Base-by-base conservation (phyloP, 1,140 invertebrate genomes). In the Sitophilus oryzae region DNA sequence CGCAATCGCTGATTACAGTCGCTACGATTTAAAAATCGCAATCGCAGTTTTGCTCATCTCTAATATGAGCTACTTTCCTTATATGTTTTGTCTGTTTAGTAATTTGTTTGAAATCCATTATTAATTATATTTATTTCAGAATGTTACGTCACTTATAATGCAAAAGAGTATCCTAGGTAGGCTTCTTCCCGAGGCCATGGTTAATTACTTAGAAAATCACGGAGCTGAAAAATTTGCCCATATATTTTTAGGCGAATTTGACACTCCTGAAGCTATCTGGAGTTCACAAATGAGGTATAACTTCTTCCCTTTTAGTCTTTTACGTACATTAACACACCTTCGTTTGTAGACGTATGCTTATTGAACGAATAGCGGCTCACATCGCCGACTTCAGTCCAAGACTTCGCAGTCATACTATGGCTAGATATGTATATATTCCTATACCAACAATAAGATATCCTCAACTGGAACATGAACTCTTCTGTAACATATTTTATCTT, bases 401-500 rank as follows among this genome's bases (percentile, higher is more conserved):
- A 14, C 76, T 99, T 18, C 80, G 87, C 61, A 93, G 91, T 60
- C 97, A 99, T 73, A 93, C 91, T 0, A 85, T 93, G 76, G 91
- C 95, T 0, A 77, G 94, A 37, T 99, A 99, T 76, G 91, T 95
- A 45, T 99, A 98, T 71, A 90, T 96, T 66, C 88, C 95, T 14
- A 96, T 99, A 65, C 96, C 96, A 34, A 86, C 89, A 9, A 85
- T 99, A 21, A 82, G 86, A 55, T 99, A 97, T 81, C 91, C 93
- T 15, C 94, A 97, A 76, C 76, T 99, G 54, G 89, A 96, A 66
- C 82, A 87, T 64, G 96, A 99, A 80, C 79, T 99, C 10, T 99
- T 99, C 78, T 99, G 96, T 74, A 95, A 96, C 75, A 96, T 96
- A 69, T 99, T 96, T 75, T 99, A 99, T 74, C 77, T 99, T 54